phyloP scores from a whole-genome alignment of 2,888 invertebrate genomes.

The Drosophila subsilvestris region DNA sequence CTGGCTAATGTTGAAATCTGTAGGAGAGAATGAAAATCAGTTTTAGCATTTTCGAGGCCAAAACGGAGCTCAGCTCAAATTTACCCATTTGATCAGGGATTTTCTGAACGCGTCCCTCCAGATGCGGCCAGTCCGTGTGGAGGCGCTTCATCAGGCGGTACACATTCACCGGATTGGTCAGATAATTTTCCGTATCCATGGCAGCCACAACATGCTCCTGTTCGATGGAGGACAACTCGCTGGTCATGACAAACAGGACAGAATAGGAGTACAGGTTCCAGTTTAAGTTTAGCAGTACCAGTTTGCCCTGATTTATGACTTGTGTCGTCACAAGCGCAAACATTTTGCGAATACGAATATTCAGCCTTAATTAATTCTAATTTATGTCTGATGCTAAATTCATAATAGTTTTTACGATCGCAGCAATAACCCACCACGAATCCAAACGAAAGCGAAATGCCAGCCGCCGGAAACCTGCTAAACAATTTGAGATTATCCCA shows the following conservation, averaged over 20 bases:
- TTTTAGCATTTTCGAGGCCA: not conserved
- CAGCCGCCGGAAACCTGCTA: constrained; percentile 30
- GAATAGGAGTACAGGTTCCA: constrained; percentile 50
- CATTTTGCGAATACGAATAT: constrained; percentile 37
- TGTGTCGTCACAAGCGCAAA: constrained; percentile 54
- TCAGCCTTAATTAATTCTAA: constrained; percentile 76
- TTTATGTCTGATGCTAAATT: constrained; percentile 69
- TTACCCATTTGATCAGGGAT: constrained; percentile 85
- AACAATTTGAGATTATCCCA: not conserved
- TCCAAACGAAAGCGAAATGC: constrained; percentile 65
- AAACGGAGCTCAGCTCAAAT: not conserved
- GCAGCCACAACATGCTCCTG: constrained; percentile 90
- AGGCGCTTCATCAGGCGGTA: constrained; percentile 96
- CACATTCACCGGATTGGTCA: constrained; percentile 97
- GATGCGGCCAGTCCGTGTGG: constrained; percentile 94
- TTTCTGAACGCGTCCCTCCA: constrained; percentile 89
- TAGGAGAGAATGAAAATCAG: constrained; percentile 4
- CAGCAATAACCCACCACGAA: constrained; percentile 34
- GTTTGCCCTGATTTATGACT: constrained; percentile 57
- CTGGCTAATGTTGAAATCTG: constrained; percentile 89
- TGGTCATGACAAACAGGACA: constrained; percentile 47
- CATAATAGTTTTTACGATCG: constrained; percentile 56
- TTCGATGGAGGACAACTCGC: constrained; percentile 87
- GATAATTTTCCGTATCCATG: constrained; percentile 90
- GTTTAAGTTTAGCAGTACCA: constrained; percentile 53